Evolutionary conservation across 2,797 vertebrate genomes (phyloP).

Genomic region (Astyanax mexicanus): DNA sequence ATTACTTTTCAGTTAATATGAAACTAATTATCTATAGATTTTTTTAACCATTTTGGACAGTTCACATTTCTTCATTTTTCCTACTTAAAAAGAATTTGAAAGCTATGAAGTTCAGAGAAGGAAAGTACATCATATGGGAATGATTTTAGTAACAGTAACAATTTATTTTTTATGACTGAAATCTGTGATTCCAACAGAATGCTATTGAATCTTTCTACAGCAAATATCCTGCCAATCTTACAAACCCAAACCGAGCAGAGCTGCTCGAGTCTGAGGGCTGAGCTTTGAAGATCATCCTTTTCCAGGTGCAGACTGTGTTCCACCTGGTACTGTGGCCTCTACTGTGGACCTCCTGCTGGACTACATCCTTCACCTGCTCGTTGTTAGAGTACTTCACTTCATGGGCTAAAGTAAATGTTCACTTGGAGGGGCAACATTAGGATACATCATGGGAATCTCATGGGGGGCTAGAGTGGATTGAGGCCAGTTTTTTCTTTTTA

Average conservation of each 20-base stretch:
- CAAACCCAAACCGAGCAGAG: neutral
- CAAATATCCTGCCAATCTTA: neutral
- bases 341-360: neutral
- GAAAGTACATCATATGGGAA: no score
- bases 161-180: no score
- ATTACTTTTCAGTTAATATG: no score
- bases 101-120: no score
- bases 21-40: no score
- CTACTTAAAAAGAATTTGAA: no score
- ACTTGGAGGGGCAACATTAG: slow-evolving; percentile 1
- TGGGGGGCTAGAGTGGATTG: slow-evolving; percentile 4
- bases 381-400: slow-evolving; percentile 9
- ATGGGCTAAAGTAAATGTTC: slow-evolving; percentile 13
- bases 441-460: slow-evolving; percentile 21
- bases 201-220: no score
- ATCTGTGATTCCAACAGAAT: no score
- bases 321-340: neutral
- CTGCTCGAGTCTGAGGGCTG: slow-evolving; percentile 22
- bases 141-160: no score
- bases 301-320: slow-evolving; percentile 13
- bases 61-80: no score
- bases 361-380: neutral
- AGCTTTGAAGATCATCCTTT: slow-evolving; percentile 23
- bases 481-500: neutral
- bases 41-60: no score